Evolutionary conservation across 1,140 invertebrate species (phyloP).

Genomic region (Drosophila sproati): DNA sequence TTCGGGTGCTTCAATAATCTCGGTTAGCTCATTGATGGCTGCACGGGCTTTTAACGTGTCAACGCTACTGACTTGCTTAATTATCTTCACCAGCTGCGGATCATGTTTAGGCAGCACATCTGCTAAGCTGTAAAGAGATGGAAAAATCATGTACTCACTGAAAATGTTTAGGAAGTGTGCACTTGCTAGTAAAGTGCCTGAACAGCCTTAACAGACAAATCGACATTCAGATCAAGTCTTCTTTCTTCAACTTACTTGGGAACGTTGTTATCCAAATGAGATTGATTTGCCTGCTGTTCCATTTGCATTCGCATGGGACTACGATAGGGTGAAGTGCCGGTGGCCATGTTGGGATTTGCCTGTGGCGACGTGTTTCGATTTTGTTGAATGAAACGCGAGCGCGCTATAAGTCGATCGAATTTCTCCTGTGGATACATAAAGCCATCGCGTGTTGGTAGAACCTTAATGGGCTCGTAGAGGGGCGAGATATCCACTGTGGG

Average conservation of each 20-base stretch:
- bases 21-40: conserved; percentile 76
- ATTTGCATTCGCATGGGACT: conserved; percentile 65
- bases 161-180: background rate
- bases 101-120: conserved; percentile 82
- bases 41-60: conserved; percentile 79
- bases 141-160: background rate
- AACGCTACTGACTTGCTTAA: conserved; percentile 71
- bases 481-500: conserved; percentile 85
- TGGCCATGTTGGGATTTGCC: conserved; percentile 33
- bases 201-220: background rate
- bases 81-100: conserved; percentile 79
- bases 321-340: conserved; percentile 66
- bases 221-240: no score
- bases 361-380: conserved; percentile 57
- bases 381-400: conserved; percentile 63
- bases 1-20: conserved; percentile 80
- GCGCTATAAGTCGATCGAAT: conserved; percentile 84
- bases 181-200: background rate
- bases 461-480: conserved; percentile 86
- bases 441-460: conserved; percentile 83
- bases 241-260: conserved; percentile 54
- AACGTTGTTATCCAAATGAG: conserved; percentile 55
- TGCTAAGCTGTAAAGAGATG: conserved; percentile 57
- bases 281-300: conserved; percentile 25
- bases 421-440: conserved; percentile 85